These are phyloP conservation scores for Melolontha melolontha DNA, from an alignment of 2,888 invertebrate genomes.

Conservation along the genomic window DNA sequence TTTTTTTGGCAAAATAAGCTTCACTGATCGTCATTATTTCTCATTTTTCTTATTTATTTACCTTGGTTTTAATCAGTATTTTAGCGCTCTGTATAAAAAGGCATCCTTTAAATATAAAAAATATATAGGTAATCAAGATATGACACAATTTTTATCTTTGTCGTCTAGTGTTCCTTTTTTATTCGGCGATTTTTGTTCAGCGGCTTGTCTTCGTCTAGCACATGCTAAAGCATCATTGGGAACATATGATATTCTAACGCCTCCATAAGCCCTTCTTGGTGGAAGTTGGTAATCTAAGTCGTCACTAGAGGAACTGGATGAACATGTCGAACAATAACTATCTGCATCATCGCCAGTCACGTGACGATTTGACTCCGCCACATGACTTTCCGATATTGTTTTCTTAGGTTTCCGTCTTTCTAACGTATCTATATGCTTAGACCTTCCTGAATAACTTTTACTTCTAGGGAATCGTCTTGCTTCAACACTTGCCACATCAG, in stretches of 20 bases:
- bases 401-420: conserved; percentile 59
- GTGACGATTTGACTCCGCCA: conserved; percentile 55
- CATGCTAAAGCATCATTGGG: conserved; percentile 91
- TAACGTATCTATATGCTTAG: conserved; percentile 59
- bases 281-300: conserved; percentile 89
- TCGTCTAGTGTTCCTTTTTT: conserved; percentile 64
- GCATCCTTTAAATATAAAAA: conserved; percentile 46
- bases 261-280: conserved; percentile 85
- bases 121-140: conserved; percentile 76
- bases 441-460: conserved; percentile 69
- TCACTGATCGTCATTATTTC: neutral
- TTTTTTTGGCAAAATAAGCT: conserved; percentile 5
- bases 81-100: conserved; percentile 42
- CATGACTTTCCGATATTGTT: conserved; percentile 60
- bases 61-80: neutral
- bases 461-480: conserved; percentile 66
- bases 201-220: conserved; percentile 73
- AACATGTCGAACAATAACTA: conserved; percentile 92
- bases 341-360: conserved; percentile 74
- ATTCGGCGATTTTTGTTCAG: conserved; percentile 62
- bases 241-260: conserved; percentile 91
- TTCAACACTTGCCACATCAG: conserved; percentile 59
- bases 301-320: conserved; percentile 86
- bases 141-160: conserved; percentile 86
- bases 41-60: too few species aligned